A percentile compares a stretch with the other conserved stretches of the same genome.
These are phyloP conservation scores for Colaptes auratus DNA, from an alignment of 2,113 vertebrate genomes.

Conservation along the genomic window DNA sequence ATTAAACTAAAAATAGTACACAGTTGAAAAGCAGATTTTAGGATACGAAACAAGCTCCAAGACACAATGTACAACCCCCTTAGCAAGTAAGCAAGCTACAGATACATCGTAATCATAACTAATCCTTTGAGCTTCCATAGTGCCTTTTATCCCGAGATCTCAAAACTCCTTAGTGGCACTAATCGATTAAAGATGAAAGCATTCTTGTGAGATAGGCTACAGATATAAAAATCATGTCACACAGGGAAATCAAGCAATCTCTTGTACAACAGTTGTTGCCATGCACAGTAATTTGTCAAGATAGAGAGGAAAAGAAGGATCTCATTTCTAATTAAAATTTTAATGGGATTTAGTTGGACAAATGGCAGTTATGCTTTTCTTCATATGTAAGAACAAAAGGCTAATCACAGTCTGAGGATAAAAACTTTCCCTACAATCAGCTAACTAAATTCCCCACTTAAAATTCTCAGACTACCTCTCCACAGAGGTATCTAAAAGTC, in stretches of 20 bases:
- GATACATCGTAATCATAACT: slow-evolving; percentile 3
- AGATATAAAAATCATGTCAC: slow-evolving; percentile 8
- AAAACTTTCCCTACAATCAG: not conserved
- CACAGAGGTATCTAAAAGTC: not conserved
- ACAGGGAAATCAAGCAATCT: not conserved
- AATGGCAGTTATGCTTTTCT: not conserved
- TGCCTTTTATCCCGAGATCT: slow-evolving; percentile 4
- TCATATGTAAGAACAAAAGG: not conserved
- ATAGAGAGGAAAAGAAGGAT: not conserved
- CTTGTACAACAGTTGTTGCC: not conserved
- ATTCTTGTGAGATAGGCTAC: not conserved
- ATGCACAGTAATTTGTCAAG: not conserved
- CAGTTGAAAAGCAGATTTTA: slow-evolving; percentile 19
- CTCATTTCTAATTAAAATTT: not conserved
- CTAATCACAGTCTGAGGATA: not conserved
- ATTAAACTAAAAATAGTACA: slow-evolving; percentile 16
- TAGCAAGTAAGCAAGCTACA: not conserved
- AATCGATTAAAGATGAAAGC: slow-evolving; percentile 23
- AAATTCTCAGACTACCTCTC: not conserved
- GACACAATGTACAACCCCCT: not conserved
- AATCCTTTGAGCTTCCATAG: not conserved
- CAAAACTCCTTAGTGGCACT: not conserved
- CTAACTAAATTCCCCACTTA: not conserved
- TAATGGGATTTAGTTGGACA: not conserved
- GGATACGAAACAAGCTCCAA: not conserved